A percentile compares a stretch with the other conserved stretches of the same genome.
phyloP scores from a whole-genome alignment of 1,140 invertebrate genomes.

The Caenorhabditis tropicalis region DNA sequence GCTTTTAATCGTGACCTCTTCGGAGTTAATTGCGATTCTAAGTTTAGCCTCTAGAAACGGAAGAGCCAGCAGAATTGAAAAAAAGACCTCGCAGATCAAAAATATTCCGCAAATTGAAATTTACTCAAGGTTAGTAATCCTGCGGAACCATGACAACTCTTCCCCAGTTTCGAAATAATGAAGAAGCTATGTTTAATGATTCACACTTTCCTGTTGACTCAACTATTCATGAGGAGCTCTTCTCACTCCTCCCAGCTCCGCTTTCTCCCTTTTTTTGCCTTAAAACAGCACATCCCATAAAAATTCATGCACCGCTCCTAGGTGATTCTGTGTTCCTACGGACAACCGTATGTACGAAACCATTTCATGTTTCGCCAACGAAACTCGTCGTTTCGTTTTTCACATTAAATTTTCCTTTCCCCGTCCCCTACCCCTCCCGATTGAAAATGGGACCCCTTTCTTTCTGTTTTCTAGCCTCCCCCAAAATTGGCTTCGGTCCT shows the following conservation, averaged over 20 bases:
- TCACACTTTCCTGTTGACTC: constrained; percentile 16
- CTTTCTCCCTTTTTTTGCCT: neutral
- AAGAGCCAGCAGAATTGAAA: too few relatives aligned
- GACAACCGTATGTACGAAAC: neutral
- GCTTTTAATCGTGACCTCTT: too few relatives aligned
- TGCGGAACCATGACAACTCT: neutral
- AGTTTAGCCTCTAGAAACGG: too few relatives aligned
- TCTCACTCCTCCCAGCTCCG: constrained; percentile 1
- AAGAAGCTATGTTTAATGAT: neutral
- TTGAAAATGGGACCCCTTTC: neutral
- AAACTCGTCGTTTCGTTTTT: neutral
- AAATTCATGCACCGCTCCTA: neutral
- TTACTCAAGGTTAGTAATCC: too few relatives aligned
- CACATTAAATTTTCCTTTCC: constrained; percentile 31
- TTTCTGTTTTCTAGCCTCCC: neutral
- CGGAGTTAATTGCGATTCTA: too few relatives aligned
- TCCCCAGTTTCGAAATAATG: neutral
- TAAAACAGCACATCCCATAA: neutral
- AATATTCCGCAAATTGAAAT: too few relatives aligned
- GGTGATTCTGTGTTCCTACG: neutral
- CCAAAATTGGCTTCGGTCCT: neutral
- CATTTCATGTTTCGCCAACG: too few relatives aligned
- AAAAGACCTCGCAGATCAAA: too few relatives aligned
- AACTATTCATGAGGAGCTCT: constrained; percentile 18
- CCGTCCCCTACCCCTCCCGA: too few relatives aligned